Conservation (phyloP, 1,140 invertebrate genomes). For the Archivesica marissinica region DNA sequence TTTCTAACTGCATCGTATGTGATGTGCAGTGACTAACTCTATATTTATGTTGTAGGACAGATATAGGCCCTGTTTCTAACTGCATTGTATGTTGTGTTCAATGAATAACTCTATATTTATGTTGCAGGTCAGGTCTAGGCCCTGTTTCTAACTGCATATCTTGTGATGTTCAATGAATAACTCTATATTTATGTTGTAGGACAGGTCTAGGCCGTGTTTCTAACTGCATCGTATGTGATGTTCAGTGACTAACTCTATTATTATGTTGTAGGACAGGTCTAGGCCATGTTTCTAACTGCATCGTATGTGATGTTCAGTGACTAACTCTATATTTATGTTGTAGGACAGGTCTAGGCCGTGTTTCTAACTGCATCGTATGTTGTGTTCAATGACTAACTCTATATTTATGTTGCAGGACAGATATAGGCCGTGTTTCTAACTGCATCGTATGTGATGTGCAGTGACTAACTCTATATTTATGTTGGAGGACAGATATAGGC, state of each 20-base stretch:
- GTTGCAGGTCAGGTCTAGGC: neutral
- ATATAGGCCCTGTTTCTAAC: neutral
- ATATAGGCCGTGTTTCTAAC: conserved; percentile 66
- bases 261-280: conserved; percentile 23
- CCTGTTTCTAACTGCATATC: neutral
- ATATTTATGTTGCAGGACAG: conserved; percentile 21
- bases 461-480: conserved; percentile 72
- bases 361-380: conserved; percentile 74
- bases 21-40: neutral
- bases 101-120: neutral
- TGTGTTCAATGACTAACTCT: conserved; percentile 67
- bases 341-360: conserved; percentile 43
- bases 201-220: conserved; percentile 56
- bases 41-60: neutral
- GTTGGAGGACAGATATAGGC: conserved; percentile 63
- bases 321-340: too few relatives aligned
- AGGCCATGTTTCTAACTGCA: conserved; percentile 70
- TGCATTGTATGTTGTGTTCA: neutral
- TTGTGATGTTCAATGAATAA: conserved; percentile 11
- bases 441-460: conserved; percentile 72
- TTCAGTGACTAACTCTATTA: too few relatives aligned
- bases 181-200: conserved; percentile 28
- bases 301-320: conserved; percentile 69
- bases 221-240: conserved; percentile 74
- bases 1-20: neutral